These are phyloP conservation scores for Tenebrosternarchus preto DNA, from an alignment of 2,113 vertebrate species.

Conservation along the genomic window DNA sequence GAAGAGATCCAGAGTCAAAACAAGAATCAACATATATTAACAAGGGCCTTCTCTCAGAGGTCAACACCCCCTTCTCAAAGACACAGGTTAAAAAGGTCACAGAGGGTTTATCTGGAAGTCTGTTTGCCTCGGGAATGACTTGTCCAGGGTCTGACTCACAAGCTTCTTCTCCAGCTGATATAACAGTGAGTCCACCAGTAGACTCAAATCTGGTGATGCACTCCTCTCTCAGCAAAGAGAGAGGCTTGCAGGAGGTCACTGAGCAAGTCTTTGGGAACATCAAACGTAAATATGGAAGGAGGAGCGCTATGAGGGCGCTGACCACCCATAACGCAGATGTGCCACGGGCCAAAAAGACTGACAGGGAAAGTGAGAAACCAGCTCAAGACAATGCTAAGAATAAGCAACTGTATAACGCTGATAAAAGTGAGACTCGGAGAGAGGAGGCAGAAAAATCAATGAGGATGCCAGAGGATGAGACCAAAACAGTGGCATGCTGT, in stretches of 20 bases:
- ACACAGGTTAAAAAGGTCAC: constrained; percentile 79
- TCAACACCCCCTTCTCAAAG: constrained; percentile 78
- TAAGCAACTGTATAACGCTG: constrained; percentile 82
- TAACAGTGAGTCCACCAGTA: constrained; percentile 52
- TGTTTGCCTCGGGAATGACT: constrained; percentile 61
- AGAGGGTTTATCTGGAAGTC: constrained; percentile 71
- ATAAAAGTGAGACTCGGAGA: constrained; percentile 68
- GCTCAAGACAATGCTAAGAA: constrained; percentile 77
- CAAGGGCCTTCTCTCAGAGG: constrained; percentile 77
- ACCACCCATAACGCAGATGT: constrained; percentile 76
- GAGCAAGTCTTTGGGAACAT: constrained; percentile 81
- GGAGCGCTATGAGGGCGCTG: constrained; percentile 81
- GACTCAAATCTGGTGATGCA: constrained; percentile 72
- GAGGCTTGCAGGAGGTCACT: constrained; percentile 77
- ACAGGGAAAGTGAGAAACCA: constrained; percentile 81
- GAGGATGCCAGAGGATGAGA: constrained; percentile 76
- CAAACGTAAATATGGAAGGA: constrained; percentile 92
- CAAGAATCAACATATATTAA: constrained; percentile 78
- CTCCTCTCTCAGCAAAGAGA: constrained; percentile 78
- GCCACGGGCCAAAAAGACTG: constrained; percentile 84
- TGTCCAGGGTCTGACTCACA: constrained; percentile 63
- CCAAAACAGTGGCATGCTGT: constrained; percentile 67
- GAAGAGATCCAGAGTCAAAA: constrained; percentile 78
- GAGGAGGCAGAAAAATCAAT: constrained; percentile 70
- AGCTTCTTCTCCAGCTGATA: constrained; percentile 61